phyloP scores from a whole-genome alignment of 2,797 vertebrate genomes.

The Pseudocheirus occidentalis region DNA sequence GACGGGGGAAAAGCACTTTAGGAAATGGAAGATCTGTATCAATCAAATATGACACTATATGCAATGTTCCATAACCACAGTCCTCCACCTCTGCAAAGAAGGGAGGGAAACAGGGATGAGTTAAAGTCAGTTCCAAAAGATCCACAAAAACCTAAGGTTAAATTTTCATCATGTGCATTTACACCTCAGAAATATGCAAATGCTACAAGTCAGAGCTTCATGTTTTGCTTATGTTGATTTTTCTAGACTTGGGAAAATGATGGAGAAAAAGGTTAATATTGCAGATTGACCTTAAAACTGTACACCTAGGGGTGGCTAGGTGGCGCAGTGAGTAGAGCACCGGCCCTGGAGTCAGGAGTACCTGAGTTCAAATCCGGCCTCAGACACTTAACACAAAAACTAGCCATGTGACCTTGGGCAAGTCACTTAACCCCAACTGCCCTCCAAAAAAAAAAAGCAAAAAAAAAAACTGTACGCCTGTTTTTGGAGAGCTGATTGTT shows the following conservation, averaged over 20 bases:
- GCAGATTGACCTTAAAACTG: not conserved
- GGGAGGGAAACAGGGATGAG: not conserved
- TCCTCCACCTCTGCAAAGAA: not conserved
- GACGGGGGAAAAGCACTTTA: accelerated
- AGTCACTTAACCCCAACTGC: too few species aligned
- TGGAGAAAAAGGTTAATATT: not conserved
- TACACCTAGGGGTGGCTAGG: too few species aligned
- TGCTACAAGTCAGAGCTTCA: not conserved
- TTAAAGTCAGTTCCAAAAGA: not conserved
- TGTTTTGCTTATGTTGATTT: not conserved
- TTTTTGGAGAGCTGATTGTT: not conserved
- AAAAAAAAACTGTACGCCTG: too few species aligned
- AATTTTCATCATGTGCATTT: not conserved
- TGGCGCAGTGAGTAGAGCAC: too few species aligned
- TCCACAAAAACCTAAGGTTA: not conserved
- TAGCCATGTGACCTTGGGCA: too few species aligned
- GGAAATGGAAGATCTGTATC: too few species aligned
- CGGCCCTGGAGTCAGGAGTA: too few species aligned
- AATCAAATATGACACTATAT: not conserved
- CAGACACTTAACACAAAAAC: too few species aligned
- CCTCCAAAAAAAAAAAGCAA: too few species aligned
- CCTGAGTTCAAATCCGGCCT: too few species aligned
- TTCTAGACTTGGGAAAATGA: not conserved
- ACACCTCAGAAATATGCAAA: not conserved
- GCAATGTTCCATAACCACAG: not conserved